Evolutionary conservation across 2,113 vertebrate genomes (phyloP).

Genomic region (Paralichthys olivaceus): DNA sequence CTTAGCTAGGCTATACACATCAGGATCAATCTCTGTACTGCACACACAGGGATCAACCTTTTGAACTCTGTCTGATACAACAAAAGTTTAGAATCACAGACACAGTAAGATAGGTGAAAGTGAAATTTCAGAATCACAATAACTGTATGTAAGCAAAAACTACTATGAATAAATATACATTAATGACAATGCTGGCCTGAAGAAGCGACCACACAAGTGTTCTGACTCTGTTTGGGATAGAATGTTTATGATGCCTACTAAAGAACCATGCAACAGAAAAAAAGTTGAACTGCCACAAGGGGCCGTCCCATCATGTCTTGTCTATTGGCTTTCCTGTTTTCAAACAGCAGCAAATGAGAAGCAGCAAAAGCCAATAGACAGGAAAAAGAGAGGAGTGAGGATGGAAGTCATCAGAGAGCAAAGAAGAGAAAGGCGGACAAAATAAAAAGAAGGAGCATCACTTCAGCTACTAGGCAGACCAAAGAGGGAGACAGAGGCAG

Average conservation of each 20-base stretch:
- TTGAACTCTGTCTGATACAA: not conserved
- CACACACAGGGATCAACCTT: not conserved
- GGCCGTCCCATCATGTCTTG: conserved; percentile 89
- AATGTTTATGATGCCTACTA: conserved; percentile 89
- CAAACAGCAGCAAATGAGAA: conserved; percentile 76
- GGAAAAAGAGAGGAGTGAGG: conserved; percentile 85
- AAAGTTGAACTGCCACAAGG: conserved; percentile 83
- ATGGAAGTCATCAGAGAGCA: conserved; percentile 87
- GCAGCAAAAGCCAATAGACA: conserved; percentile 89
- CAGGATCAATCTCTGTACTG: not conserved
- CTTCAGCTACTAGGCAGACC: conserved; percentile 87
- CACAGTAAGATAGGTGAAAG: no score
- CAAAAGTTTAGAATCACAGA: not conserved
- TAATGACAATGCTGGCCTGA: not conserved
- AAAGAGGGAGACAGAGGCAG: conserved; percentile 81
- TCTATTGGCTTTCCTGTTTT: conserved; percentile 87
- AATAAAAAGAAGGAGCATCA: conserved; percentile 81
- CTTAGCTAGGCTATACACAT: not conserved
- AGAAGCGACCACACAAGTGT: not conserved
- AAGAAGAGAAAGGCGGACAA: conserved; percentile 68
- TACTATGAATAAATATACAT: not conserved
- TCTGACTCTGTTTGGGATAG: not conserved
- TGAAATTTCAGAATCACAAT: not conserved
- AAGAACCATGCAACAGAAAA: conserved; percentile 88
- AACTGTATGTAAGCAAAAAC: not conserved